Evolutionary conservation across 2,113 vertebrate species (phyloP).

Genomic region (Phoenicopterus ruber): DNA sequence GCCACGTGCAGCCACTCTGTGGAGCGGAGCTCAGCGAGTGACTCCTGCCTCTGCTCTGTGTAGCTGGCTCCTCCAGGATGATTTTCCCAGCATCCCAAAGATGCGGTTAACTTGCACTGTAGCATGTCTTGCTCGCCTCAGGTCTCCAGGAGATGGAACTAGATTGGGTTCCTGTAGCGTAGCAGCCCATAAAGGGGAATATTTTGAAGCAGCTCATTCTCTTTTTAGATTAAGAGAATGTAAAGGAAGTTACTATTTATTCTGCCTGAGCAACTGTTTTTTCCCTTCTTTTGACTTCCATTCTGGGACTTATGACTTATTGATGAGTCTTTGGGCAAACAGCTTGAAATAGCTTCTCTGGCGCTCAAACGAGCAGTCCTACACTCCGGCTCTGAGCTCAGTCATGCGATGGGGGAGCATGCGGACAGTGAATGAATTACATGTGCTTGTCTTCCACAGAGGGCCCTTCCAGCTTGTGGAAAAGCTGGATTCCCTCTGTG

Average conservation of each 20-base stretch:
- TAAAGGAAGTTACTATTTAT: slow-evolving; percentile 53
- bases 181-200: background rate
- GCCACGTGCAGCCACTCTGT: background rate
- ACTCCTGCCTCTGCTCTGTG: background rate
- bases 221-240: slow-evolving; percentile 10
- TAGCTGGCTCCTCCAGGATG: background rate
- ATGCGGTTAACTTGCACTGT: background rate
- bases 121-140: background rate
- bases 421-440: background rate
- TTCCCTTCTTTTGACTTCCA: slow-evolving; percentile 42
- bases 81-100: background rate
- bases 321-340: slow-evolving; percentile 64
- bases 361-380: slow-evolving; percentile 49
- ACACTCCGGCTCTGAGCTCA: background rate
- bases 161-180: background rate
- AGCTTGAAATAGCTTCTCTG: slow-evolving; percentile 60
- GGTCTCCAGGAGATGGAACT: background rate
- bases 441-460: background rate
- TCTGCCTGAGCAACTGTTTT: slow-evolving; percentile 47
- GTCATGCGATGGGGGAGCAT: background rate
- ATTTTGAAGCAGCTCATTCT: slow-evolving; percentile 11
- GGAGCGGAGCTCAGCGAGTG: background rate
- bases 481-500: background rate
- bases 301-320: slow-evolving; percentile 62
- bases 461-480: background rate